phyloP scores from a whole-genome alignment of 2,888 invertebrate species.

The Nebria brevicollis region DNA sequence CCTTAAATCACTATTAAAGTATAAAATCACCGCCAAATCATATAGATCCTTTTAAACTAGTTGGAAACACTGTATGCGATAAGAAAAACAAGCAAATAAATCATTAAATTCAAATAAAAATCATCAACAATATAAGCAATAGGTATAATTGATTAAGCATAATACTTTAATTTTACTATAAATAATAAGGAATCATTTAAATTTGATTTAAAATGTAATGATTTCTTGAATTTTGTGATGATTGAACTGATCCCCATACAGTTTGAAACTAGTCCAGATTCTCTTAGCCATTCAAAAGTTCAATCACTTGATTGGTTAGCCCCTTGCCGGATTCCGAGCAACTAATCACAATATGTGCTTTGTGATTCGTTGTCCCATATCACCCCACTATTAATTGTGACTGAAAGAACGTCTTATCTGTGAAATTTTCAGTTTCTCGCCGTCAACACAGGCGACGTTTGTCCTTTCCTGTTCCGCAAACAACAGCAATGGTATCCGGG shows the following conservation, averaged over 20 bases:
- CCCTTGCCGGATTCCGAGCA: not conserved
- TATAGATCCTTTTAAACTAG: not conserved
- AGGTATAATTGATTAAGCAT: not conserved
- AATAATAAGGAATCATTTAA: not conserved
- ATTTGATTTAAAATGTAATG: not conserved
- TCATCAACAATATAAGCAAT: not conserved
- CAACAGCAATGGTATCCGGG: constrained; percentile 77
- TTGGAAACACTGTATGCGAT: not conserved
- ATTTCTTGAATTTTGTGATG: not conserved
- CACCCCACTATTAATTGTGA: not conserved
- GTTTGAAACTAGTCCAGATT: not conserved
- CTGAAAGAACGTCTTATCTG: not conserved
- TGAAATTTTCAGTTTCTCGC: constrained; percentile 34
- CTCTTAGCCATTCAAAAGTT: not conserved
- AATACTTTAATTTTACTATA: not conserved
- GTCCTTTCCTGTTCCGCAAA: constrained; percentile 63
- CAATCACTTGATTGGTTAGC: not conserved
- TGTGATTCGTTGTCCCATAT: not conserved
- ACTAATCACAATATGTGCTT: not conserved
- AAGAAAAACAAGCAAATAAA: not conserved
- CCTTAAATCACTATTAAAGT: not conserved
- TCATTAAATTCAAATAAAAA: not conserved
- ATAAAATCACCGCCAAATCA: not conserved
- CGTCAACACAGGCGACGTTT: constrained; percentile 56
- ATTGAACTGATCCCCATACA: not conserved